Evolutionary conservation across 2,113 vertebrate genomes (phyloP).

Genomic region (Nibea albiflora): DNA sequence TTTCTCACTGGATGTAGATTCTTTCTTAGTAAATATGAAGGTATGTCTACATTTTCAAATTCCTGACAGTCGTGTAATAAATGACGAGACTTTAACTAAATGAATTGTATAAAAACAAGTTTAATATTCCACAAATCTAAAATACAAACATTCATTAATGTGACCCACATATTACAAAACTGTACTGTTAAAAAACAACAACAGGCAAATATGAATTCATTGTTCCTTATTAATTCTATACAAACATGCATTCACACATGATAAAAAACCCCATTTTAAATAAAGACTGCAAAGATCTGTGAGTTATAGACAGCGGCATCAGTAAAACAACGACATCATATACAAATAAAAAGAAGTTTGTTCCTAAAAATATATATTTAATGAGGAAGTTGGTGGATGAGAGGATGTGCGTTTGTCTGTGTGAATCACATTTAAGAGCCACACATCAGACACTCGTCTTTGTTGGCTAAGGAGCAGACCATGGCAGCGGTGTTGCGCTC

Average conservation of each 20-base stretch:
- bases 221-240: conserved; percentile 54
- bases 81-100: background rate
- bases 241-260: conserved; percentile 40
- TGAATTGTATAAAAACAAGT: background rate
- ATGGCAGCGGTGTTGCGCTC: conserved; percentile 93
- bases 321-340: conserved; percentile 25
- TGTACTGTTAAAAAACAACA: background rate
- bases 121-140: conserved; percentile 25
- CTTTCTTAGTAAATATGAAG: background rate
- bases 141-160: conserved; percentile 47
- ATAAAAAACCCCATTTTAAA: conserved; percentile 55
- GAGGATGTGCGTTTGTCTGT: background rate
- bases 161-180: conserved; percentile 35
- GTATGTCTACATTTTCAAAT: background rate
- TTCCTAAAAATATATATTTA: conserved; percentile 2
- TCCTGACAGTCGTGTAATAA: background rate
- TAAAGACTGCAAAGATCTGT: conserved; percentile 39
- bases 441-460: conserved; percentile 95
- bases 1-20: background rate
- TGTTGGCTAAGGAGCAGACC: conserved; percentile 96
- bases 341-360: conserved; percentile 4
- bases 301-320: background rate
- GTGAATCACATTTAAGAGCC: conserved; percentile 85
- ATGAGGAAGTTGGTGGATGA: background rate
- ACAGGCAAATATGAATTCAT: conserved; percentile 5